Conservation (phyloP, 2,113 vertebrate species). For the Apistogramma diplotaenia region DNA sequence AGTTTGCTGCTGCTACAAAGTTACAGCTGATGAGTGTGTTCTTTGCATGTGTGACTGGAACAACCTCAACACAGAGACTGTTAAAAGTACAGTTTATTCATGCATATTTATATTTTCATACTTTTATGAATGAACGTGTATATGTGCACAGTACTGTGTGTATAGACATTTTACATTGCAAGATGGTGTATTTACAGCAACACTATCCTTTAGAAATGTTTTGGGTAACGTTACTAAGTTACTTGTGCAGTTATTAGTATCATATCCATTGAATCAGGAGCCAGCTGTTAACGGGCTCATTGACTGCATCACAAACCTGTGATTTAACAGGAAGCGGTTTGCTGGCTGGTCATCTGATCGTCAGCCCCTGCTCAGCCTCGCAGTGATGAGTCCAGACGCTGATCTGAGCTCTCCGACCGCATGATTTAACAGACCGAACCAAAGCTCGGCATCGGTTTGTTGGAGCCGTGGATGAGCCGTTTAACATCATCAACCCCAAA, state of each 20-base stretch:
- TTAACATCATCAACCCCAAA: neutral
- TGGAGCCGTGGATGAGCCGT: neutral
- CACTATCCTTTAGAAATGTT: neutral
- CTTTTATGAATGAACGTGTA: neutral
- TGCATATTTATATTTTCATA: neutral
- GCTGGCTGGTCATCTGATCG: neutral
- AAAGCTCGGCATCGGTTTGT: neutral
- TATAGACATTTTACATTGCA: neutral
- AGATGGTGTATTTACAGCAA: too few relatives aligned
- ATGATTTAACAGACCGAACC: neutral
- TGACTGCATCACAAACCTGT: neutral
- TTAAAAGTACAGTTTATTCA: neutral
- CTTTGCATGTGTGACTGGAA: neutral
- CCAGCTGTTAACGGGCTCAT: neutral
- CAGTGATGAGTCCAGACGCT: neutral
- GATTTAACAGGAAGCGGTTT: neutral
- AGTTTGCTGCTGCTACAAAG: neutral
- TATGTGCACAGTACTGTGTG: neutral
- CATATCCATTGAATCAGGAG: neutral
- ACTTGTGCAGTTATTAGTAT: neutral
- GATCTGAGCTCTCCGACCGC: neutral
- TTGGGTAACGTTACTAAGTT: neutral
- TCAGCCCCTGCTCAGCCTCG: neutral
- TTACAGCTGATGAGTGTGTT: neutral
- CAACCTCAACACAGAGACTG: neutral